Evolutionary conservation across 2,888 invertebrate genomes (phyloP).

Genomic region (Kryphioiulus occultus): DNA sequence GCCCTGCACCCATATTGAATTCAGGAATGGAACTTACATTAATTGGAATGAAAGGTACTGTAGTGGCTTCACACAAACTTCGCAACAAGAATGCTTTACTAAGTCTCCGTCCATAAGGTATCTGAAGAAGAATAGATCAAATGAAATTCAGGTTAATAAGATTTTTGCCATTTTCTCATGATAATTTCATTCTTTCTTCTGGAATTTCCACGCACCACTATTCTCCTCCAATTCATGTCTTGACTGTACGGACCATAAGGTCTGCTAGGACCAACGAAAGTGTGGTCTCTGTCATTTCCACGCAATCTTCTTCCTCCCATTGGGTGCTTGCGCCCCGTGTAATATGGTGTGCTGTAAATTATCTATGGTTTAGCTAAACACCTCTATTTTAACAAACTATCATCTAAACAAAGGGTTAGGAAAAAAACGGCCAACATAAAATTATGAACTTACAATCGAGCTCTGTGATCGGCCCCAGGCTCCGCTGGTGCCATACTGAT

Average conservation of each 20-base stretch:
- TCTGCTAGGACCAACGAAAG: not conserved
- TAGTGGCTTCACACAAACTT: not conserved
- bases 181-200: not conserved
- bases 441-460: slow-evolving; percentile 37
- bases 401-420: not conserved
- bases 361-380: not conserved
- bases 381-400: not conserved
- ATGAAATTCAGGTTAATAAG: not conserved
- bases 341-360: not conserved
- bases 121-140: not conserved
- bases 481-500: slow-evolving; percentile 41
- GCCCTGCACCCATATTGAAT: not conserved
- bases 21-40: not conserved
- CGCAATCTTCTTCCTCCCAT: not conserved
- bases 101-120: slow-evolving; percentile 25
- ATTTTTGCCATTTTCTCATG: not conserved
- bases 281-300: not conserved
- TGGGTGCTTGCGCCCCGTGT: not conserved
- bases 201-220: slow-evolving; percentile 29
- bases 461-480: not conserved
- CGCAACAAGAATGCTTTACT: slow-evolving; percentile 26
- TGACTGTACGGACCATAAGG: not conserved
- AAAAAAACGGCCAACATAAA: not conserved
- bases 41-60: slow-evolving; percentile 39
- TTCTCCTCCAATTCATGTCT: not conserved